A percentile compares a stretch with the other conserved stretches of the same genome.
Conservation (phyloP, 2,797 vertebrate genomes). For the Spinibarbus caldwelli region DNA sequence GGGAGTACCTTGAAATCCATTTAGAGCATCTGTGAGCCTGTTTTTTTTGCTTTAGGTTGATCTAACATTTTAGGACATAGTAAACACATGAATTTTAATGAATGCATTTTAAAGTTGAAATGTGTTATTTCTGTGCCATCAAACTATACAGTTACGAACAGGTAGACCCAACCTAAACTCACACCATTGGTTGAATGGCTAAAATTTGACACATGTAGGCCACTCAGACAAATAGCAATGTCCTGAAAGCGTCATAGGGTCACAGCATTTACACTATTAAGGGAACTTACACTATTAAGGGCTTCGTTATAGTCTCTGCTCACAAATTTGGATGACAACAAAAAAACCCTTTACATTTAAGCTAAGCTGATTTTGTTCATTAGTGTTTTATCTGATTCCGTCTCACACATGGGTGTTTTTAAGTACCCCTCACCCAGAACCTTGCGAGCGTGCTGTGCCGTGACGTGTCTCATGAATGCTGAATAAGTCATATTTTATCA, state of each 20-base stretch:
- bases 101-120: background rate
- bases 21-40: background rate
- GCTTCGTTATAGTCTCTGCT: too few relatives aligned
- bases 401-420: background rate
- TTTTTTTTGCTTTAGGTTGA: background rate
- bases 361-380: background rate
- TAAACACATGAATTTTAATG: background rate
- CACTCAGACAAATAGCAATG: background rate
- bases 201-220: background rate
- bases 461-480: constrained; percentile 19
- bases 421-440: background rate
- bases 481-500: constrained; percentile 27
- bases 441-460: background rate
- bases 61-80: background rate
- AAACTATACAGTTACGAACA: background rate
- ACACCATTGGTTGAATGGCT: background rate
- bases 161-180: background rate
- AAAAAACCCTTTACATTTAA: background rate
- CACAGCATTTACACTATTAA: background rate
- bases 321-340: too few relatives aligned
- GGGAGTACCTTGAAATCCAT: constrained; percentile 7
- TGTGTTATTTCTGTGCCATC: background rate
- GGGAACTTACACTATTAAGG: background rate
- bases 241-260: background rate
- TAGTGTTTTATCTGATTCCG: constrained; percentile 1